Conservation (phyloP, 2,113 vertebrate species). For the Orthonyx spaldingii region DNA sequence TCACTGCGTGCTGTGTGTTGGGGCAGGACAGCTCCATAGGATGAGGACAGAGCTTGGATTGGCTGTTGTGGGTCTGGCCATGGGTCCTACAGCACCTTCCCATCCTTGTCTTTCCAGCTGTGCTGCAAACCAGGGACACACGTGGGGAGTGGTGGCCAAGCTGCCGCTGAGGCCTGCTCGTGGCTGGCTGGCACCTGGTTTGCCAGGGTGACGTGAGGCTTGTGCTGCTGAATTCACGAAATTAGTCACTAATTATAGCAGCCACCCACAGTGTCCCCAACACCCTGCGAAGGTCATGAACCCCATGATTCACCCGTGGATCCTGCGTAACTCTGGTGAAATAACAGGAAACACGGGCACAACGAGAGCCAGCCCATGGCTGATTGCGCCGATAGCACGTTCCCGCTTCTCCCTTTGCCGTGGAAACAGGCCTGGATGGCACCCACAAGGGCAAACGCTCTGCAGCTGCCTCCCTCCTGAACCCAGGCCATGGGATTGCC, state of each 20-base stretch:
- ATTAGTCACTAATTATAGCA: constrained; percentile 39
- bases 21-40: not conserved
- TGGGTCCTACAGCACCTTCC: not conserved
- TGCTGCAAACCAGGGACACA: not conserved
- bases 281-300: not conserved
- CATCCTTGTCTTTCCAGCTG: not conserved
- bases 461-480: not conserved
- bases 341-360: constrained; percentile 17
- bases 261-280: not conserved
- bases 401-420: not conserved
- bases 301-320: not conserved
- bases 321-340: not conserved
- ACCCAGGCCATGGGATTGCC: not conserved
- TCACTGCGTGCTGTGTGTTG: not conserved
- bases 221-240: not conserved
- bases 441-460: not conserved
- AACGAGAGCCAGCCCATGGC: not conserved
- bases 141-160: rapidly evolving
- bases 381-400: not conserved
- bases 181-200: not conserved
- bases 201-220: not conserved
- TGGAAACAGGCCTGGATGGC: not conserved
- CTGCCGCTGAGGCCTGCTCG: rapidly evolving
- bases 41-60: not conserved
- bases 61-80: not conserved